Evolutionary conservation across 2,113 vertebrate species (phyloP).

Genomic region (Thamnophis sirtalis): DNA sequence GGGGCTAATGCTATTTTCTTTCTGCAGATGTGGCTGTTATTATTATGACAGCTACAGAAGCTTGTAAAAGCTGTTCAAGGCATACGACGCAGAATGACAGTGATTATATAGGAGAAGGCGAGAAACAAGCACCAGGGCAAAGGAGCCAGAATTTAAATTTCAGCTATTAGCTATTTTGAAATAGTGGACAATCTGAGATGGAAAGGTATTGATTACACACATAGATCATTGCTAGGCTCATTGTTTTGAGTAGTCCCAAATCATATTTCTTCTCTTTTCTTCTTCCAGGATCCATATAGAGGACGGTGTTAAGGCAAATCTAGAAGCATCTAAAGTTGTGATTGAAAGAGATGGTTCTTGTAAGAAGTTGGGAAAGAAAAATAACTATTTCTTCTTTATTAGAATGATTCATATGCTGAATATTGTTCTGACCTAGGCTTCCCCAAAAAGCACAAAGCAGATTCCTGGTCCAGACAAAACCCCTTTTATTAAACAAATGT

Average conservation of each 20-base stretch:
- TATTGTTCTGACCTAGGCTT: no score
- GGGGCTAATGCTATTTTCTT: slow-evolving; percentile 33
- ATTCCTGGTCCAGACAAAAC: no score
- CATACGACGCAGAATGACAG: slow-evolving; percentile 47
- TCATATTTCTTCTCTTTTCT: neutral
- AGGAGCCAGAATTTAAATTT: slow-evolving; percentile 38
- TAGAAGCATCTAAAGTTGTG: neutral
- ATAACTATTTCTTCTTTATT: neutral
- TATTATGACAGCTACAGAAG: slow-evolving; percentile 48
- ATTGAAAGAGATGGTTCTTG: neutral
- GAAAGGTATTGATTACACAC: slow-evolving; percentile 24
- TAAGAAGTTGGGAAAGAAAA: neutral
- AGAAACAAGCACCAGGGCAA: slow-evolving; percentile 31
- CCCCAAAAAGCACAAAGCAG: no score
- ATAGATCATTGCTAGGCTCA: neutral
- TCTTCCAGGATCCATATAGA: neutral
- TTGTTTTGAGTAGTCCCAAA: neutral
- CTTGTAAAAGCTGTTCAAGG: slow-evolving; percentile 28
- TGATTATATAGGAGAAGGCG: slow-evolving; percentile 33
- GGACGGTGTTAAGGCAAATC: neutral
- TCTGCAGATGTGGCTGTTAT: slow-evolving; percentile 37
- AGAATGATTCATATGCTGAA: neutral
- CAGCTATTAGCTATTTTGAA: slow-evolving; percentile 32
- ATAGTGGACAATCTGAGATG: slow-evolving; percentile 18
- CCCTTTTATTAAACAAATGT: no score